Conservation (phyloP, 2,888 invertebrate genomes). For the Melangyna quadrimaculata region DNA sequence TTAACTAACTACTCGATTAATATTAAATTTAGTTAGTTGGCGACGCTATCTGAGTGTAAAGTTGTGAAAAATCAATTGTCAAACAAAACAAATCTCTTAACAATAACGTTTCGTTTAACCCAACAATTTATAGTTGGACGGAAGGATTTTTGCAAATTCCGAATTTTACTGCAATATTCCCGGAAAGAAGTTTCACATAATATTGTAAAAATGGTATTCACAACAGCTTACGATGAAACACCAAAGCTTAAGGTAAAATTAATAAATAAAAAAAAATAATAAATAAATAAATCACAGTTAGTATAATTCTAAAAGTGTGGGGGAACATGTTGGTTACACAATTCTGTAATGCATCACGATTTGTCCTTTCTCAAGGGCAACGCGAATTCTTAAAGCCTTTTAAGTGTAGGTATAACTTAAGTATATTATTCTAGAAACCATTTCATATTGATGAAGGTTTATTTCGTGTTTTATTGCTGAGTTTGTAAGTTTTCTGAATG, state of each 20-base stretch:
- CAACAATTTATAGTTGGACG: conserved; percentile 27
- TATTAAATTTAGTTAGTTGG: conserved; percentile 45
- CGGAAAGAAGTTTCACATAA: conserved; percentile 33
- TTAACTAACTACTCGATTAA: conserved; percentile 37
- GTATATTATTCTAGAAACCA: background rate
- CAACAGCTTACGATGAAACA: conserved; percentile 77
- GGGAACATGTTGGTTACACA: conserved; percentile 56
- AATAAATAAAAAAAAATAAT: background rate
- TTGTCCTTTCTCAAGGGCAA: conserved; percentile 72
- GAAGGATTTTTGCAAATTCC: conserved; percentile 39
- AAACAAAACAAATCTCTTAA: background rate
- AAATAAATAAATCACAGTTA: background rate
- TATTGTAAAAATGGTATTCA: conserved; percentile 78
- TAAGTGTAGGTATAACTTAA: background rate
- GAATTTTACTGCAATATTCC: conserved; percentile 31
- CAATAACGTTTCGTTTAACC: conserved; percentile 37
- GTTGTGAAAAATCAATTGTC: conserved; percentile 31
- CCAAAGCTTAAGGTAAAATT: conserved; percentile 78
- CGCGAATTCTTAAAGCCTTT: conserved; percentile 4
- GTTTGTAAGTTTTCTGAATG: background rate
- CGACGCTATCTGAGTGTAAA: conserved; percentile 21
- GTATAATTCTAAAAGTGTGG: background rate
- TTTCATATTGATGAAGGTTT: background rate
- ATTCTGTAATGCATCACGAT: conserved; percentile 33
- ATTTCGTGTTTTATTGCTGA: background rate